A percentile compares a stretch with the other conserved stretches of the same genome.
Evolutionary conservation across 2,113 vertebrate genomes (phyloP).

Genomic region (Prionailurus viverrinus): DNA sequence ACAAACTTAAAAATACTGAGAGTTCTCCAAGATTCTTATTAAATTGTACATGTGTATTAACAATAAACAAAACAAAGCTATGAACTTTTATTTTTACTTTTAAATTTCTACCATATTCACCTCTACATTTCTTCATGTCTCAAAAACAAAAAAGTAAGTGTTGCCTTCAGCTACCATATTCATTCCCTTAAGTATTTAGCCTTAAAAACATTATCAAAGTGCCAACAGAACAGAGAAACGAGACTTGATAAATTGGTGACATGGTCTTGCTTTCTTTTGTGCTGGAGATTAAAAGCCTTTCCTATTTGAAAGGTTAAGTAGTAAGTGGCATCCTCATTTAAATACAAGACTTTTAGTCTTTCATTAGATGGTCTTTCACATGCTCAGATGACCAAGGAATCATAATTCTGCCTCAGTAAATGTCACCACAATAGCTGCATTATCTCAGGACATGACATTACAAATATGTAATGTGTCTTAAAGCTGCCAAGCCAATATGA

Average conservation of each 20-base stretch:
- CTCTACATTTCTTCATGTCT: neutral
- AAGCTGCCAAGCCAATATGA: conserved; percentile 15
- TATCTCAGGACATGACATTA: conserved; percentile 28
- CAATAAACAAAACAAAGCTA: neutral
- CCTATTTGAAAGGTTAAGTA: conserved; percentile 17
- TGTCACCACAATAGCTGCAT: neutral
- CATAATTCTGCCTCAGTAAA: conserved; percentile 57
- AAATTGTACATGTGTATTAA: neutral
- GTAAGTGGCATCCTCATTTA: conserved; percentile 14
- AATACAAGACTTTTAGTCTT: neutral
- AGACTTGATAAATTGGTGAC: neutral
- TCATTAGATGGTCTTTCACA: conserved; percentile 59
- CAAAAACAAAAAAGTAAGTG: conserved; percentile 31
- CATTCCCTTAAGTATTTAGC: conserved; percentile 3
- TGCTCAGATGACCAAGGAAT: conserved; percentile 22
- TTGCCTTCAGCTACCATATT: conserved; percentile 23
- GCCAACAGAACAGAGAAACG: neutral
- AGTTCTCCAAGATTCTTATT: neutral
- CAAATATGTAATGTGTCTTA: neutral
- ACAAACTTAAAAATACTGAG: conserved; percentile 1
- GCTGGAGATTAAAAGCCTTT: conserved; percentile 36
- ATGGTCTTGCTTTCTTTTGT: neutral
- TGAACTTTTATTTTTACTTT: neutral
- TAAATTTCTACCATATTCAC: neutral
- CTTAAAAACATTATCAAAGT: conserved; percentile 52